Conservation (phyloP, 2,113 vertebrate species). For the Origma solitaria region DNA sequence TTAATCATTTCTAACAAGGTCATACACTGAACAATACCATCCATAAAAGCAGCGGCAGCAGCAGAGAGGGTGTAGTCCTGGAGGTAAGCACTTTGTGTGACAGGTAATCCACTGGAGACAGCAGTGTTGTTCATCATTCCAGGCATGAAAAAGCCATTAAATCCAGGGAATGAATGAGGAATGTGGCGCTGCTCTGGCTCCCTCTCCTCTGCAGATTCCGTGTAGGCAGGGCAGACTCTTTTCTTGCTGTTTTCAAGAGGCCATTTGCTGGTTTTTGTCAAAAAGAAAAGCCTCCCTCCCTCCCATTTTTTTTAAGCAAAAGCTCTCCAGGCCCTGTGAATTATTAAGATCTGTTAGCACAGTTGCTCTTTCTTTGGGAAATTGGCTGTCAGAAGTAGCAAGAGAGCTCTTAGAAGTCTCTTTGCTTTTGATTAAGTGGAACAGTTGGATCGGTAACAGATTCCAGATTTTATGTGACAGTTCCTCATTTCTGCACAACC, state of each 20-base stretch:
- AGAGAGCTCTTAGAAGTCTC: conserved; percentile 48
- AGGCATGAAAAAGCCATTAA: conserved; percentile 27
- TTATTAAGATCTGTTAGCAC: conserved; percentile 72
- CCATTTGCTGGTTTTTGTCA: conserved; percentile 68
- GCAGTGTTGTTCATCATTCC: not conserved
- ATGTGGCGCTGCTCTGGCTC: conserved; percentile 25
- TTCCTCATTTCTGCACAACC: conserved; percentile 6
- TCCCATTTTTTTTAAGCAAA: not conserved
- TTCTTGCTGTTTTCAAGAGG: conserved; percentile 67
- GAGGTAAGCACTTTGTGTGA: conserved; percentile 24
- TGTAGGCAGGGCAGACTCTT: conserved; percentile 36
- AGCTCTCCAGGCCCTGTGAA: conserved; percentile 50
- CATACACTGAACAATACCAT: not conserved
- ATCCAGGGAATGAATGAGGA: not conserved
- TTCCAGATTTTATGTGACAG: conserved; percentile 57
- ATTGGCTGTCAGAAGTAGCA: conserved; percentile 63
- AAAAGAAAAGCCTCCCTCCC: conserved; percentile 39
- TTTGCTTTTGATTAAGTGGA: conserved; percentile 66
- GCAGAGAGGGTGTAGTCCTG: not conserved
- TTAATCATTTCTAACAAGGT: conserved; percentile 10
- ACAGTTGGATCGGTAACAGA: conserved; percentile 57
- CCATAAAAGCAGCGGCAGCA: not conserved
- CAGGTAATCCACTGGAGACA: not conserved
- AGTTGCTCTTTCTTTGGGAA: conserved; percentile 70
- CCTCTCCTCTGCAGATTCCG: conserved; percentile 1